Conservation (phyloP, 2,113 vertebrate species). For the Oncorhynchus mykiss region DNA sequence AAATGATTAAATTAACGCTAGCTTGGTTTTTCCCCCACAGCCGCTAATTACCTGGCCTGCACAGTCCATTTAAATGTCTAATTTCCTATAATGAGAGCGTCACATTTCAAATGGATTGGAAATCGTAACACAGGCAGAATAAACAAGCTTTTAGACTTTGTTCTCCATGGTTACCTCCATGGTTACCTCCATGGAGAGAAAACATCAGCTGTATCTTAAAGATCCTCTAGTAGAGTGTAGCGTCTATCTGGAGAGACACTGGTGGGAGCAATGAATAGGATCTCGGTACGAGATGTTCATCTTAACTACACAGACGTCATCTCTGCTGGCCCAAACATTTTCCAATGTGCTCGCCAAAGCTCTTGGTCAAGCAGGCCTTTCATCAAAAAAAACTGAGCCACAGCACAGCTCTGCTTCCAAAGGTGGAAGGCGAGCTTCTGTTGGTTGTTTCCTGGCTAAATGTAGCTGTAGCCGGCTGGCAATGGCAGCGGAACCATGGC, state of each 20-base stretch:
- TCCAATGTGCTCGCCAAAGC: conserved; percentile 2
- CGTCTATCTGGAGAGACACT: not conserved
- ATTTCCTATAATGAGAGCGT: not conserved
- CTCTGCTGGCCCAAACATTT: conserved; percentile 2
- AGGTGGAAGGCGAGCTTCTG: not conserved
- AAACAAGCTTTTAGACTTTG: not conserved
- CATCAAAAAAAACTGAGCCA: not conserved
- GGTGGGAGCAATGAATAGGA: not conserved
- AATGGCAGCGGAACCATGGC: conserved; percentile 4
- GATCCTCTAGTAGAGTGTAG: not conserved
- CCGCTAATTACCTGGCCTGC: not conserved
- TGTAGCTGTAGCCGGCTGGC: not conserved
- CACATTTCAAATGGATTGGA: not conserved
- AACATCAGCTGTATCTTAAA: too few relatives aligned
- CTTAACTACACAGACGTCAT: conserved; percentile 2
- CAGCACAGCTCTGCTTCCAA: not conserved
- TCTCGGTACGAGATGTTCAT: not conserved
- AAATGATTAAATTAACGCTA: not conserved
- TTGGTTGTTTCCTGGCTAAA: not conserved
- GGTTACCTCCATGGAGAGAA: not conserved
- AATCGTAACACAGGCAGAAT: not conserved
- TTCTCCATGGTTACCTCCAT: not conserved
- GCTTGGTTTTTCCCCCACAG: not conserved
- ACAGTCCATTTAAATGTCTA: not conserved
- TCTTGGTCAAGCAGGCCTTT: conserved; percentile 1